phyloP scores from a whole-genome alignment of 2,888 invertebrate genomes.

The Agrotis clavis region DNA sequence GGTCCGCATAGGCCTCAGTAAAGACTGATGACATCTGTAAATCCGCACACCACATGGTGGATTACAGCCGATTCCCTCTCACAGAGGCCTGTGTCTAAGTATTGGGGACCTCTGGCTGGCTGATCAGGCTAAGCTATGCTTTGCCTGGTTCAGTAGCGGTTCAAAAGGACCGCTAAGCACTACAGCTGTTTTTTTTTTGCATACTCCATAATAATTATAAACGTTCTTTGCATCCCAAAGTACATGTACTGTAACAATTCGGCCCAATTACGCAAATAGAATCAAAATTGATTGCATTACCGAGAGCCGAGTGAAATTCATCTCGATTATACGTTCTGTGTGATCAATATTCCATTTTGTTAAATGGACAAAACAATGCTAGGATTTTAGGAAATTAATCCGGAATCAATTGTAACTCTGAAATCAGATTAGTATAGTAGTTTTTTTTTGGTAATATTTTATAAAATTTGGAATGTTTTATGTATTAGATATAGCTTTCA shows the following conservation, averaged over 20 bases:
- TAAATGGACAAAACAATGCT: conserved; percentile 33
- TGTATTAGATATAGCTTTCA: not conserved
- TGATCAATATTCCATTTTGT: conserved; percentile 38
- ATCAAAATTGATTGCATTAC: conserved; percentile 27
- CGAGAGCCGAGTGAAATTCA: conserved; percentile 34
- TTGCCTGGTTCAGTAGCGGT: too few species aligned
- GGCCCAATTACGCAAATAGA: conserved; percentile 20
- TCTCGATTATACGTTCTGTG: conserved; percentile 48
- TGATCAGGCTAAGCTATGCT: too few species aligned
- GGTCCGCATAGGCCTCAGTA: too few species aligned
- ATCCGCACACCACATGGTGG: too few species aligned
- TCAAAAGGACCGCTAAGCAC: too few species aligned
- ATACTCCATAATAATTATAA: not conserved
- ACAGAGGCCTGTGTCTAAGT: too few species aligned
- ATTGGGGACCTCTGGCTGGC: too few species aligned
- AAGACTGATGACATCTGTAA: too few species aligned
- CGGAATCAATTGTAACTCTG: conserved; percentile 18
- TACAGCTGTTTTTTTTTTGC: too few species aligned
- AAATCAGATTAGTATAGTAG: conserved; percentile 21
- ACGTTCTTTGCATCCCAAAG: not conserved
- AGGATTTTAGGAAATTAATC: conserved; percentile 25
- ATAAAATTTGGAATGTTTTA: not conserved
- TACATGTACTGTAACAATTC: conserved; percentile 9
- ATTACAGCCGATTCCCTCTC: too few species aligned
- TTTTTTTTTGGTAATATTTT: not conserved